phyloP scores from a whole-genome alignment of 2,888 invertebrate genomes.

The Spilosoma lubricipeda region DNA sequence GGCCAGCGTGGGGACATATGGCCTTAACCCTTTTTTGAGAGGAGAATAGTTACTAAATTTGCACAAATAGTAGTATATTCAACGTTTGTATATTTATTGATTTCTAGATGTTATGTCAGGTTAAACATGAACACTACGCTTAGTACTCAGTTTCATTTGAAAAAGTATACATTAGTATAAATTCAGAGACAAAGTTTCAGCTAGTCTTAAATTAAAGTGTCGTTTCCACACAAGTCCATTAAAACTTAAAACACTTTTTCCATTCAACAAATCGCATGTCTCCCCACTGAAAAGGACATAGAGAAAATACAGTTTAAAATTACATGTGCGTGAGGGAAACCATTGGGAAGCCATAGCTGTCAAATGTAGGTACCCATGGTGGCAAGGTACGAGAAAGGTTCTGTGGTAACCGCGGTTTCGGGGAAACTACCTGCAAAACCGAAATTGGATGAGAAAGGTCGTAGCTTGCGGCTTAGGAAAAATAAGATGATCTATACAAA shows the following conservation, averaged over 20 bases:
- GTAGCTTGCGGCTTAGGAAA: conserved; percentile 19
- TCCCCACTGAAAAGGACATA: conserved; percentile 18
- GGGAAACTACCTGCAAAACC: conserved; percentile 19
- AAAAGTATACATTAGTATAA: too few species aligned
- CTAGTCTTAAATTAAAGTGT: neutral
- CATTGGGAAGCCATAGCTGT: conserved; percentile 44
- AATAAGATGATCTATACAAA: conserved; percentile 11
- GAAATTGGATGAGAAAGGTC: conserved; percentile 23
- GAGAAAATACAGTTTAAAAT: conserved; percentile 33
- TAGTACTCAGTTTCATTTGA: too few species aligned
- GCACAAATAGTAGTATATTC: too few species aligned
- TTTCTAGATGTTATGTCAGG: too few species aligned
- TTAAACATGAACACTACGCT: too few species aligned
- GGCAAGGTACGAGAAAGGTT: conserved; percentile 18
- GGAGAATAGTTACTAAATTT: too few species aligned
- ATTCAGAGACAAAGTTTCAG: neutral
- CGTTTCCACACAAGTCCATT: neutral
- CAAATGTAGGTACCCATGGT: conserved; percentile 32
- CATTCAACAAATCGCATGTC: conserved; percentile 25
- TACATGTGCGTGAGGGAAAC: conserved; percentile 40
- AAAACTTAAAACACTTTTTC: conserved; percentile 7
- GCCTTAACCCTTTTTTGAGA: too few species aligned
- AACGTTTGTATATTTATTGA: too few species aligned
- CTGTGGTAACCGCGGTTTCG: conserved; percentile 21
- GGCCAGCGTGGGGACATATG: too few species aligned